phyloP scores from a whole-genome alignment of 1,140 invertebrate genomes.

The Patella vulgata region DNA sequence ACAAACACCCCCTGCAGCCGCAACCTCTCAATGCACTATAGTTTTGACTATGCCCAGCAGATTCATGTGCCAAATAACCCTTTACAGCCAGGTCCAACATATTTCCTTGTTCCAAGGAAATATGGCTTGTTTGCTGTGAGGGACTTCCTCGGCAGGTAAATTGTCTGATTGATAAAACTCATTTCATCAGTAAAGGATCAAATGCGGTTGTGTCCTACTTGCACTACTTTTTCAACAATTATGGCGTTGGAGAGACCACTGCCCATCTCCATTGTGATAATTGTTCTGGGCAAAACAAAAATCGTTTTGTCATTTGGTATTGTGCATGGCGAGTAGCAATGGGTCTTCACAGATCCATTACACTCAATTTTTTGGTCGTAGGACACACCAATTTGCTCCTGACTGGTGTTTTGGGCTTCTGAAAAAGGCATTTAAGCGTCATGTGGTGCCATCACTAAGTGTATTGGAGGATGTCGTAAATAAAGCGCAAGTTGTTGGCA shows the following conservation, averaged over 20 bases:
- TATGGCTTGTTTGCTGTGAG: slow-evolving; percentile 10
- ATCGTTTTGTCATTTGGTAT: slow-evolving; percentile 28
- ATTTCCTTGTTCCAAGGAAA: not conserved
- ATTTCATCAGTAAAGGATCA: slow-evolving; percentile 19
- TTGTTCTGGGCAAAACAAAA: slow-evolving; percentile 18
- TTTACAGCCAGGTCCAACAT: slow-evolving; percentile 33
- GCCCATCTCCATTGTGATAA: not conserved
- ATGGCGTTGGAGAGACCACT: not conserved
- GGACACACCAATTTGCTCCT: slow-evolving; percentile 26
- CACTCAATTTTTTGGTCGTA: slow-evolving; percentile 25
- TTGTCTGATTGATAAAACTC: slow-evolving; percentile 20
- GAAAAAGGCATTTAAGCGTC: slow-evolving; percentile 14
- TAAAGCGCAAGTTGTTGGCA: slow-evolving; percentile 19
- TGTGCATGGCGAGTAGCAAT: slow-evolving; percentile 24
- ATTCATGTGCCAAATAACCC: slow-evolving; percentile 40
- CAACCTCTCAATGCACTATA: no score
- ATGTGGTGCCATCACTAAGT: slow-evolving; percentile 15
- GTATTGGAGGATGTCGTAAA: slow-evolving; percentile 23
- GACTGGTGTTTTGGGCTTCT: slow-evolving; percentile 26
- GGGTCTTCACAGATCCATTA: slow-evolving; percentile 19
- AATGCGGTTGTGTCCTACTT: slow-evolving; percentile 21
- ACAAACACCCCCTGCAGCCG: not conserved
- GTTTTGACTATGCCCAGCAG: slow-evolving; percentile 42
- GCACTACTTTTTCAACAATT: slow-evolving; percentile 18
- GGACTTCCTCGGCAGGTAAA: slow-evolving; percentile 24